Percentiles rank a stretch among this genome's conserved stretches.
These are phyloP conservation scores for Phasianus colchicus DNA, from an alignment of 2,113 vertebrate genomes.

Conservation along the genomic window DNA sequence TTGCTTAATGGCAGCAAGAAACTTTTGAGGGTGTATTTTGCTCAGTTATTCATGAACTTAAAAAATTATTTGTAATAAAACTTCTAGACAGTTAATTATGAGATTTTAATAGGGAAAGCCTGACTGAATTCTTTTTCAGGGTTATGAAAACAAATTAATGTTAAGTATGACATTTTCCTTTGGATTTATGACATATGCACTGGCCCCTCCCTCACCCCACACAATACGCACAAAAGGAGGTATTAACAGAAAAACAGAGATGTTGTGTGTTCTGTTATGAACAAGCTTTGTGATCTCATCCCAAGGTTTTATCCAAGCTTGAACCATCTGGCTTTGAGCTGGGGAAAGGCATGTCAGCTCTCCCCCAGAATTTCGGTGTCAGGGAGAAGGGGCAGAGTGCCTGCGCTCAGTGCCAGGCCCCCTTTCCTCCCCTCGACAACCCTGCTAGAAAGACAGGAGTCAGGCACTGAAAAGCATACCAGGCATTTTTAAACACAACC, in stretches of 20 bases:
- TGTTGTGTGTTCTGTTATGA: constrained; percentile 73
- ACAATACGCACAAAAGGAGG: constrained; percentile 62
- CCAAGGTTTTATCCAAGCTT: constrained; percentile 78
- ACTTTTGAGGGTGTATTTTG: neutral
- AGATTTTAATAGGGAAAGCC: constrained; percentile 63
- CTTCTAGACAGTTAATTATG: constrained; percentile 50
- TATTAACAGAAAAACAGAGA: constrained; percentile 69
- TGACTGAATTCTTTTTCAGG: constrained; percentile 60
- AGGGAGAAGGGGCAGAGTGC: constrained; percentile 65
- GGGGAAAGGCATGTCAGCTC: constrained; percentile 79
- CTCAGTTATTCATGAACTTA: constrained; percentile 32
- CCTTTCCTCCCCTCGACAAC: constrained; percentile 69
- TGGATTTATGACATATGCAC: constrained; percentile 59
- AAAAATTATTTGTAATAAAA: constrained; percentile 51
- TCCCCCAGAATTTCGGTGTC: constrained; percentile 86
- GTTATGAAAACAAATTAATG: constrained; percentile 72
- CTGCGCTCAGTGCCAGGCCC: constrained; percentile 62
- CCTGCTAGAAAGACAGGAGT: constrained; percentile 75
- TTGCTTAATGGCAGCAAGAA: neutral
- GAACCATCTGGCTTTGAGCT: constrained; percentile 88
- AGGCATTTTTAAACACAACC: constrained; percentile 81
- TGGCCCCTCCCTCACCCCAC: constrained; percentile 45
- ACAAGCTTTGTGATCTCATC: constrained; percentile 80
- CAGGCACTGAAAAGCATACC: constrained; percentile 82
- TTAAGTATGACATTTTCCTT: constrained; percentile 68